Conservation (phyloP, 2,113 vertebrate species). For the Zapornia atra region DNA sequence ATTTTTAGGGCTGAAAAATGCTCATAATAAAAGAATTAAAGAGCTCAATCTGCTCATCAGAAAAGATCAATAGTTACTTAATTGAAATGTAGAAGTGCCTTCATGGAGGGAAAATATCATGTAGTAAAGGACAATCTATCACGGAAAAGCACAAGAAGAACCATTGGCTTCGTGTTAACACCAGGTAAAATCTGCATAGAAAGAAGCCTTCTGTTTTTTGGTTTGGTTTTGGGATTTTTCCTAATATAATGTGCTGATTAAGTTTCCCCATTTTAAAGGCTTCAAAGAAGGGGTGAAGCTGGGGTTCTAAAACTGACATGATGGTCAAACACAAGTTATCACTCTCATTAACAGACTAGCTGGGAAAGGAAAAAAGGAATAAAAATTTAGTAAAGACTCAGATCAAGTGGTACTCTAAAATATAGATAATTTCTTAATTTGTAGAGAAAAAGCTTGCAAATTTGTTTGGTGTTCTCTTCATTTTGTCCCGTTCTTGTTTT, state of each 20-base stretch:
- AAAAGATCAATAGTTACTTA: constrained; percentile 52
- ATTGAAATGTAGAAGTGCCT: neutral
- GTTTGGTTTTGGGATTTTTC: neutral
- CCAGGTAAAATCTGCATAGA: neutral
- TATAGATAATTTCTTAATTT: neutral
- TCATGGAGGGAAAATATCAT: neutral
- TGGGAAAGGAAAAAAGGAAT: neutral
- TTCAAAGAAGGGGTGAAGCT: neutral
- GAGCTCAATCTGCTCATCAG: constrained; percentile 20
- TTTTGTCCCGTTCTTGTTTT: neutral
- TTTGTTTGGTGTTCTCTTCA: neutral
- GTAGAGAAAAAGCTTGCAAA: neutral
- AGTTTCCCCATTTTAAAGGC: neutral
- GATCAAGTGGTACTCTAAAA: neutral
- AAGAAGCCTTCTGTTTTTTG: neutral
- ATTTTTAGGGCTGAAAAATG: constrained; percentile 26
- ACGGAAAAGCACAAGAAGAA: neutral
- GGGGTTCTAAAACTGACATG: neutral
- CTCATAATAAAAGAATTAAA: constrained; percentile 40
- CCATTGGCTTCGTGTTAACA: neutral
- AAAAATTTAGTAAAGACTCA: neutral
- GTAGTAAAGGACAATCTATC: neutral
- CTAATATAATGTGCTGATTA: neutral
- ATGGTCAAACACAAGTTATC: neutral
- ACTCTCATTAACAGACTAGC: neutral